Conservation (phyloP, 2,888 invertebrate species). For the Synergus itoensis region DNA sequence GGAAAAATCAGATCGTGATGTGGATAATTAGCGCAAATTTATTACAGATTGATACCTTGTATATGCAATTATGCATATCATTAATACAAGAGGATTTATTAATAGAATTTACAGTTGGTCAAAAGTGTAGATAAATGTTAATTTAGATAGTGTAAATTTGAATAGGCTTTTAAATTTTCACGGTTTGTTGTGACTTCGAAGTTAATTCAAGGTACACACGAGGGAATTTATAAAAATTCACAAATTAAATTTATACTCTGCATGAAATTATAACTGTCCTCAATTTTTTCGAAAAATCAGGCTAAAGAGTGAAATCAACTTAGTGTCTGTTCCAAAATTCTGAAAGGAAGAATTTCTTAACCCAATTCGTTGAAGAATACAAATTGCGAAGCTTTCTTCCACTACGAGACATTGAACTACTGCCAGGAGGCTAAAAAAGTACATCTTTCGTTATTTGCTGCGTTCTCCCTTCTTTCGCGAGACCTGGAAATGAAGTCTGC, state of each 20-base stretch:
- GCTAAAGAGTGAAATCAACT: conserved; percentile 22
- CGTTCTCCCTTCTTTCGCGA: conserved; percentile 28
- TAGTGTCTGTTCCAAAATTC: conserved; percentile 25
- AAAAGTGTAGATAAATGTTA: too few relatives aligned
- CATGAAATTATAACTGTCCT: not conserved
- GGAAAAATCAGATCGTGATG: conserved; percentile 33
- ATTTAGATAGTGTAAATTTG: too few relatives aligned
- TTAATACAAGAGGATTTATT: conserved; percentile 3
- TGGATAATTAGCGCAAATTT: conserved; percentile 29
- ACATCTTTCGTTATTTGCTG: conserved; percentile 27
- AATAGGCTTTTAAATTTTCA: too few relatives aligned
- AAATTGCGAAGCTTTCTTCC: conserved; percentile 27
- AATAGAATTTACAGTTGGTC: not conserved
- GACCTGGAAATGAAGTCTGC: conserved; percentile 27
- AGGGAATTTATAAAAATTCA: too few relatives aligned
- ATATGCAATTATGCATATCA: not conserved
- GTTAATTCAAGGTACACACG: too few relatives aligned
- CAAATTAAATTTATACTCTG: not conserved
- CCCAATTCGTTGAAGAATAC: conserved; percentile 34
- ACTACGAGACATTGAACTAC: conserved; percentile 38
- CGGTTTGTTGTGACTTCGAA: too few relatives aligned
- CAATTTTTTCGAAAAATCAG: conserved; percentile 8
- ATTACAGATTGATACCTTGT: not conserved
- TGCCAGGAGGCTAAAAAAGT: conserved; percentile 35
- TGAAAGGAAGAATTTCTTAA: conserved; percentile 6